Evolutionary conservation across 2,797 vertebrate species (phyloP), one percentile per base, ranked within the genome.

Genomic region (Neostethus bicornis): DNA sequence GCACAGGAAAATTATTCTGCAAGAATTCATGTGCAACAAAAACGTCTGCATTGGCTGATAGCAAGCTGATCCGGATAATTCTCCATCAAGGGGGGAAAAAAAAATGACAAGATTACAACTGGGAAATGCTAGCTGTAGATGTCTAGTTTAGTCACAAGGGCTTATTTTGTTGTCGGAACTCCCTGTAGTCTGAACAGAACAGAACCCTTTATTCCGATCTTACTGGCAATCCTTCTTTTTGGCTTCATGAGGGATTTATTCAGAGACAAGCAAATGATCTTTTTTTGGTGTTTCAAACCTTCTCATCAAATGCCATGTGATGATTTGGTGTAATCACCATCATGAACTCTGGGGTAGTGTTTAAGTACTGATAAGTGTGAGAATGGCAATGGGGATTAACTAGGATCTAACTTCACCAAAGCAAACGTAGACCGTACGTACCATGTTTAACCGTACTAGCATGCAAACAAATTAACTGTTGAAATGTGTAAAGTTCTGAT

Each of bases 1-100:
- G 14, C 39, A 43, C 37, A 50, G 48, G 35, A 60, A 70, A 48
- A 58, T 54, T 54, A 51, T 45, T 75, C 58, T 73, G 42, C 46
- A 24, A 41, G 53, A 73, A 64, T 70, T 51, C 59, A 70, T 78
- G 32, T 59, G 48, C 61, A 38, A 56, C 65, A 80, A 82, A 81
- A 77, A 66, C 71, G 84, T 57, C 82, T 87, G 84, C 61, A 50
- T 70, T 63, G 63, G 77, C 73, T 70, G 80, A 85, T 86, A 78
- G 61, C 17, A 51, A 52, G 67, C 71, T 85, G 77, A 84, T 83
- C 83, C 59, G 47, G 77, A 77, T 84, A 80, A 85, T 80, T 77
- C 77, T 48, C 66, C 60, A 73, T 77, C 54, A 68, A 47, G 14
- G 16, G 14, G 19, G n/a, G 5, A 3, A 31, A 61, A 78, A 72